Evolutionary conservation across 2,797 vertebrate species (phyloP).

Genomic region (Bucorvus abyssinicus): DNA sequence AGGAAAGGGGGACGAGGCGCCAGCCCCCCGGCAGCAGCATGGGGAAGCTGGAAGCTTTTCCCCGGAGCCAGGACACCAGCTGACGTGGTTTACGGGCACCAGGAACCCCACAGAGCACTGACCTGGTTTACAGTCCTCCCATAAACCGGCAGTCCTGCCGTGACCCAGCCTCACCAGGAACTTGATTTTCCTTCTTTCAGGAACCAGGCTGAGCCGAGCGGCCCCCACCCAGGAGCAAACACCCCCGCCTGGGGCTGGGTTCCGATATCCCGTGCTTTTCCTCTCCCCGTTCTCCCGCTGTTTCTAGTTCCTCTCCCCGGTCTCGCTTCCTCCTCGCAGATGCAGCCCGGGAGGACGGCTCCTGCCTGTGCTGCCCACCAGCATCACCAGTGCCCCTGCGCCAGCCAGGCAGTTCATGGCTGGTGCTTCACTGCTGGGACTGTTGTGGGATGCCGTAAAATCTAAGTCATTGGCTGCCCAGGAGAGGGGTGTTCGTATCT

Average conservation of each 20-base stretch:
- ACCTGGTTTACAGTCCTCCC: neutral
- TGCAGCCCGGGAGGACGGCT: neutral
- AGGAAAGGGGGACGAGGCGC: neutral
- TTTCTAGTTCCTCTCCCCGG: neutral
- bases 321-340: accelerated
- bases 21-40: neutral
- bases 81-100: accelerated
- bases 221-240: neutral
- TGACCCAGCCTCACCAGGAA: neutral
- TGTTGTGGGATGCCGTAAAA: accelerated
- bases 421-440: neutral
- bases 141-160: neutral
- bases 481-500: accelerated
- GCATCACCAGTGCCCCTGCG: too few species aligned
- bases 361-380: neutral
- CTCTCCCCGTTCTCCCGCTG: accelerated
- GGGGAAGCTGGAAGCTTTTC: neutral
- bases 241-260: neutral
- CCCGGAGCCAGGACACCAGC: neutral
- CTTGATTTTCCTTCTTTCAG: neutral
- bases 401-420: accelerated
- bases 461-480: accelerated
- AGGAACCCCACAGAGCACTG: neutral
- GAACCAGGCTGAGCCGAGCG: accelerated
- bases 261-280: accelerated